Conservation (phyloP, 64 coral and sea anemone species). For the Montipora capricornis region DNA sequence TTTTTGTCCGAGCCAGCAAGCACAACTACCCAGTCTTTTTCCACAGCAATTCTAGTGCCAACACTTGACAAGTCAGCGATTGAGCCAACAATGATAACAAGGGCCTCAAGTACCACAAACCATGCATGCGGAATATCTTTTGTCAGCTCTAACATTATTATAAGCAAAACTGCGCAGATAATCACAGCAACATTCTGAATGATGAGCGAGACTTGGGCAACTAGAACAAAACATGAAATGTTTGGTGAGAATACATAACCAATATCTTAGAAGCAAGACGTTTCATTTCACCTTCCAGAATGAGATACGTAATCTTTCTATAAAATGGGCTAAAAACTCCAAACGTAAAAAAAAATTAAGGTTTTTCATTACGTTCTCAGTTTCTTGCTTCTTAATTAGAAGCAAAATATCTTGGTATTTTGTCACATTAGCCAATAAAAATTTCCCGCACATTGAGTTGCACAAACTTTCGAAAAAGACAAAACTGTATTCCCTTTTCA, state of each 20-base stretch:
- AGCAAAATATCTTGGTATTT: no score
- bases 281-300: no score
- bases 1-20: conserved; percentile 78
- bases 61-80: conserved; percentile 89
- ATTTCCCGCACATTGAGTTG: no score
- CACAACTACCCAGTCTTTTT: conserved; percentile 99
- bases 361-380: no score
- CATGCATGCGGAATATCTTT: conserved; percentile 32
- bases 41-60: conserved; percentile 91
- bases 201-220: conserved; percentile 80
- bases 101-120: conserved; percentile 40
- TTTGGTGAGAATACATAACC: neutral
- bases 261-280: no score
- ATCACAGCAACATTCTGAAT: conserved; percentile 93
- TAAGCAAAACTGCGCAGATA: conserved; percentile 77
- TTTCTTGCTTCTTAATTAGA: no score
- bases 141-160: conserved; percentile 65
- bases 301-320: no score
- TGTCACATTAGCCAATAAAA: no score
- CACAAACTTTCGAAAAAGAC: no score
- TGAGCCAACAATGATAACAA: conserved; percentile 79
- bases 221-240: conserved; percentile 43
- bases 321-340: no score
- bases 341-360: no score
- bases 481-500: no score